These are phyloP conservation scores for Haliclona indistincta DNA, from an alignment of 37 sponge, comb jelly and placozoan genomes.

Conservation along the genomic window DNA sequence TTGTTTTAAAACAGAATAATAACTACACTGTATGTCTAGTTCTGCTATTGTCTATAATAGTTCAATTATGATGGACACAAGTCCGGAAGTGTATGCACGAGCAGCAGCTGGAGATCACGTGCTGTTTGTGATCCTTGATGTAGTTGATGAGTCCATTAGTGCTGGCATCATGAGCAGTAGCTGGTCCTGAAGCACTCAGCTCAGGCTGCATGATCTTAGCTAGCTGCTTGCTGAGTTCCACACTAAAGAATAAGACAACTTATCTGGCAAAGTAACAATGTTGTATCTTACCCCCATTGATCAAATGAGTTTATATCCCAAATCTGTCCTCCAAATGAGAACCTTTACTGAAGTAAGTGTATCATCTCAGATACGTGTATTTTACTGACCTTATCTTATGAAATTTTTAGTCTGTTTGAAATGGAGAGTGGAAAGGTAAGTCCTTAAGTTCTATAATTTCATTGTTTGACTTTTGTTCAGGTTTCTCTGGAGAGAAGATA, in stretches of 20 bases:
- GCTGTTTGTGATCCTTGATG: conserved; percentile 82
- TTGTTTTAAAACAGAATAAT: no score
- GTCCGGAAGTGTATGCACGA: no score
- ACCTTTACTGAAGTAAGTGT: conserved; percentile 74
- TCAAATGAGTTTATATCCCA: conserved; percentile 99
- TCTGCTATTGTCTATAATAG: no score
- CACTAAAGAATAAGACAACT: no score
- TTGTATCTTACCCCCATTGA: conserved; percentile 90
- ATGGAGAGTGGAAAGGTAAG: conserved; percentile 96
- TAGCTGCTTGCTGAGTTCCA: conserved; percentile 97
- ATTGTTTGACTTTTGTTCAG: conserved; percentile 25
- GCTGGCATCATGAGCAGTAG: conserved; percentile 83
- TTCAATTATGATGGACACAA: no score
- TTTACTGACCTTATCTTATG: no score
- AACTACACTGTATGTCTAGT: no score
- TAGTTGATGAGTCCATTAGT: conserved; percentile 98
- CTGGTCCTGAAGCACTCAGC: conserved; percentile 56
- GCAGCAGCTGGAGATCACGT: no score
- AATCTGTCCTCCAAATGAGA: conserved; percentile 94
- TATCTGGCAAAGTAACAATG: no score
- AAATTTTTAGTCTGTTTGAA: conserved; percentile 72
- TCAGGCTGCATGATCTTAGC: conserved; percentile 98
- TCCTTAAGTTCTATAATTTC: neutral
- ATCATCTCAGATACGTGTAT: no score
- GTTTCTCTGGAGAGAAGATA: conserved; percentile 88